Base-by-base conservation (phyloP, 2,113 vertebrate genomes). In the Fukomys damarensis region DNA sequence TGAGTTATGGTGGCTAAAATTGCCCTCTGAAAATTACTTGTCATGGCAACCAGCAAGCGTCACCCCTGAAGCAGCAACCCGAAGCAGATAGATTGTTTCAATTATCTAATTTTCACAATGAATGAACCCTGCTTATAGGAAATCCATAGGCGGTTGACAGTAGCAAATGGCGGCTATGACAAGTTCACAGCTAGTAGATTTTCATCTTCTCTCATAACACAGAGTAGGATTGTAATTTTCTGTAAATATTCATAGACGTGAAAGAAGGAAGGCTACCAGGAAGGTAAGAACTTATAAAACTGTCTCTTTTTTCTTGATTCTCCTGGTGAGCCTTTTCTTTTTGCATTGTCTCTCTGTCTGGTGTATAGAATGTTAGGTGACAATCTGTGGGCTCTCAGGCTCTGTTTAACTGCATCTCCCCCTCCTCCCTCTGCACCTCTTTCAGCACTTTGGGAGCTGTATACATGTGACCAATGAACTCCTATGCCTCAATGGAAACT, bases 71-170 rank as follows among this genome's bases (percentile, higher is more conserved):
- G 97, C 96, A 98, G 52, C 97, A 85, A 93, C 90, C 96, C 96
- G 97, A 96, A 98, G 96, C 83, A 97, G 98, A 98, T 59, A 98
- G 97, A 98, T 98, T 96, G 98, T 97, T 98, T 98, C 97, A 98
- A 98, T 98, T 98, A 98, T 96, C 96, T 97, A 96, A 98, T 98
- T 98, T 98, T 97, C 96, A 95, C 98, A 98, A 97, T 97, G 97
- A 98, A 98, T 98, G 98, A 98, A 97, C 95, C 61, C 96, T 97
- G 94, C 79, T 98, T 98, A 98, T 98, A 98, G 98, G 98, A 98
- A 98, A 98, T 98, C 98, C 97, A 98, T 98, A 98, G 82, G 77
- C 77, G 68, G 95, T 2, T 98, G 96, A 97, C 97, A 98, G 88
- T 98, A 80, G 98, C 89, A 97, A 98, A 98, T 95, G 80, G 94